Base-by-base conservation (phyloP, 2,888 invertebrate species). In the Dicranocentrus wangi region DNA sequence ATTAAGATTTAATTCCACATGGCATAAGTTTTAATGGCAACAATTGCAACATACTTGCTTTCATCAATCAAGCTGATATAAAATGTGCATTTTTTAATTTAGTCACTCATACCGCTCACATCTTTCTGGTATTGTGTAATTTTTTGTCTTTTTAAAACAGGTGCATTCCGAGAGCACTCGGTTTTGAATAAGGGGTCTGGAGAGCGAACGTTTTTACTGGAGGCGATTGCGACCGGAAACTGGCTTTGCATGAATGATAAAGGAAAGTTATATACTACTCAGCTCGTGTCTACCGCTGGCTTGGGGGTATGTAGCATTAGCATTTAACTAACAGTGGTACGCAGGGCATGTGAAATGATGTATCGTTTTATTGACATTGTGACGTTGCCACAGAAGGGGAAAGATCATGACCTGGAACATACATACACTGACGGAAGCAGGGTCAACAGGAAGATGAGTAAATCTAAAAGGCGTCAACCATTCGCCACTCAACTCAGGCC, bases 191-290 rank as follows among this genome's bases (percentile, higher is more conserved):
- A 15, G 23, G 21, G 42, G 19, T 60, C 71, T 5, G 32, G 21
- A 0, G 78, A 78, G 17, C 32, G 27, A 51, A 79, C 58, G 71
- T 66, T 65, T 28, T 51, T 55, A 0, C n/a, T 79, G 43, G 78
- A 79, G 28, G 78, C 78, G 23, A n/a, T 55, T 13, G 78, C 78
- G n/a, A 71, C 55, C 3, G 42, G 23, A 1, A 17, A 71, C 63
- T 66, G 51, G 58, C 65, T 79, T 21, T 79, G 78, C 47, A 71
- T 79, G 71, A 55, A 25, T 15, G 58, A 13, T 0, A 71, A 65
- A 47, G 78, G 78, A 13, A 51, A 58, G 28, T 39, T 71, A 1
- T 79, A 79, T 65, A 79, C 71, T 0, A 23, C 63, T 17, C 51
- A 55, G 27, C 65, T 27, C 25, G 17, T 3, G 7, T 65, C 27